Evolutionary conservation across 2,797 vertebrate genomes (phyloP).

Genomic region (Microctenopoma lineatum): DNA sequence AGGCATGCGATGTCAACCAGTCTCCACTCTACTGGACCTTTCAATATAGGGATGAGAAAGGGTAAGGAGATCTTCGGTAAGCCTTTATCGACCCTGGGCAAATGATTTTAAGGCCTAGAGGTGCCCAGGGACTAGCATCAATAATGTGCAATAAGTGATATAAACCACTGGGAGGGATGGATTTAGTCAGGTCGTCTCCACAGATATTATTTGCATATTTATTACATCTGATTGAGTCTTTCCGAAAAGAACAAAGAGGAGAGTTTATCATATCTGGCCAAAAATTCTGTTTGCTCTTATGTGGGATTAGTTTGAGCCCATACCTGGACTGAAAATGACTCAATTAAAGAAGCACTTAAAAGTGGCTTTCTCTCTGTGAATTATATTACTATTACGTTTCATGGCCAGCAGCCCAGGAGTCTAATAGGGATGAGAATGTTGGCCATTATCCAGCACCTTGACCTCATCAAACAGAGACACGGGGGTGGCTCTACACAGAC

Average conservation of each 20-base stretch:
- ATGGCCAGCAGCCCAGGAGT: constrained; percentile 41
- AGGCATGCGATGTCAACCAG: not conserved
- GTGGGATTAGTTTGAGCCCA: constrained; percentile 33
- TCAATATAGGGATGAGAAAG: constrained; percentile 66
- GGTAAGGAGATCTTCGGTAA: constrained; percentile 56
- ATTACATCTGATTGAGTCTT: constrained; percentile 18
- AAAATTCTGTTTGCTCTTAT: constrained; percentile 25
- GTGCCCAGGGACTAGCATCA: constrained; percentile 46
- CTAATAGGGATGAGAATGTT: constrained; percentile 48
- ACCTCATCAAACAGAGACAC: constrained; percentile 46
- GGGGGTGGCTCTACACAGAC: constrained; percentile 18
- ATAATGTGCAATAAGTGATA: constrained; percentile 55
- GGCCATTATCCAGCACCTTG: constrained; percentile 65
- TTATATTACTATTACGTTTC: constrained; percentile 48
- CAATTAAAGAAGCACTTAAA: constrained; percentile 44
- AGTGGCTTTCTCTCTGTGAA: constrained; percentile 35
- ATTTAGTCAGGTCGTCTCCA: constrained; percentile 7
- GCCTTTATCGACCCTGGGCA: constrained; percentile 49
- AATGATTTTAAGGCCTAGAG: constrained; percentile 49
- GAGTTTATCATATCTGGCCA: constrained; percentile 15
- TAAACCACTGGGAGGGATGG: constrained; percentile 34
- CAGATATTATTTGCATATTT: constrained; percentile 23
- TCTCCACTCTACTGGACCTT: constrained; percentile 40
- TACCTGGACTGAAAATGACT: constrained; percentile 42
- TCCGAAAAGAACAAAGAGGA: not conserved